Base-by-base conservation (phyloP, 2,888 invertebrate genomes). In the Tineola bisselliella region DNA sequence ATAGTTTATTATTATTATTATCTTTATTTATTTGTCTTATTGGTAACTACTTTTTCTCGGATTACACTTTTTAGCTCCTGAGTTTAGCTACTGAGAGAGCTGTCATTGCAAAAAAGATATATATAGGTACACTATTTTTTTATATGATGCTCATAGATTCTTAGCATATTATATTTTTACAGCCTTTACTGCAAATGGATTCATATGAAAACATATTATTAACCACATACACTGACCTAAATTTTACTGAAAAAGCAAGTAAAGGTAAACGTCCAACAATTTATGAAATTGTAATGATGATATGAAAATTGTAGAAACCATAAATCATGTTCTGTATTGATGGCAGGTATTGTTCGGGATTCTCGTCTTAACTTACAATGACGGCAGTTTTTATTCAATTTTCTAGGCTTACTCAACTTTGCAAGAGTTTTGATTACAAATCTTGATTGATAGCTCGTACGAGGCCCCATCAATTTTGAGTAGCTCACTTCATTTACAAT, bases 361-460 rank as follows among this genome's bases (percentile, higher is more conserved):
- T 17, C 48, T 48, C 48, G 13, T 17, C 17, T 17, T 48, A 17
- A 17, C 17, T 48, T 17, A 48, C 48, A 48, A 48, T 48, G 48
- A 48, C 48, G 48, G 66, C 67, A 75, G 71, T 79, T 79, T 81
- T 80, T 77, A 80, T 82, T 81, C 74, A 79, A 81, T 82, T 78
- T 74, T 69, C 70, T 68, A 63, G 67, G 73, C 72, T 77, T 74
- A 74, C 69, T 71, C 70, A 72, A 75, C 72, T 77, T 72, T 70
- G 70, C 69, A 72, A 67, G 73, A 72, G 70, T 73, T 74, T 72
- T 70, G 73, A 74, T 70, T 73, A 71, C 73, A 78, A 80, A 81
- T 81, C 81, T 79, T 83, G 82, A 83, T 83, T 81, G 80, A 83
- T 82, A 75, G 79, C 74, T 72, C 67, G 73, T 72, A 75, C 79